Percentiles rank a stretch among this genome's conserved stretches.
Conservation (phyloP, 2,888 invertebrate genomes). For the Chymomyza procnemis region DNA sequence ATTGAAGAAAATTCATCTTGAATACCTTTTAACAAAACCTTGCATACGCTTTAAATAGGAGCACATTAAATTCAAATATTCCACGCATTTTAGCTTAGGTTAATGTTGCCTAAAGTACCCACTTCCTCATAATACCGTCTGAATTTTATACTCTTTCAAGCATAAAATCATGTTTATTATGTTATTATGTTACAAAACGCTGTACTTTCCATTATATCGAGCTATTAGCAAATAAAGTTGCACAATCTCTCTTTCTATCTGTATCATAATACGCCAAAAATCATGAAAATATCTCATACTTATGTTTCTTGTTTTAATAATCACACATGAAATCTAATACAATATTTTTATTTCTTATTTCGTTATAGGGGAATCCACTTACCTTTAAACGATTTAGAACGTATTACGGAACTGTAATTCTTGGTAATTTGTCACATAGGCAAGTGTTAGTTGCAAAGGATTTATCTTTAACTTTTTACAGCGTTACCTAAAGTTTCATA, state of each 20-base stretch:
- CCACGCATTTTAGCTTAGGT: neutral
- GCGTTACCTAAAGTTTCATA: neutral
- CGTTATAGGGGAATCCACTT: slow-evolving; percentile 77
- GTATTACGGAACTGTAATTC: slow-evolving; percentile 53
- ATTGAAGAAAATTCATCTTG: neutral
- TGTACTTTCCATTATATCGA: neutral
- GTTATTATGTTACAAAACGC: neutral
- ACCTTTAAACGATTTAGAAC: slow-evolving; percentile 64
- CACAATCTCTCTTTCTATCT: neutral
- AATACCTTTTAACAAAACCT: neutral
- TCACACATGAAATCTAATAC: neutral
- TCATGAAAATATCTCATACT: neutral
- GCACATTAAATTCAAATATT: neutral
- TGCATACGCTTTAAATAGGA: neutral
- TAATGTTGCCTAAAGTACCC: neutral
- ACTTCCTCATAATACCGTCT: no score
- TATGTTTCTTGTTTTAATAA: neutral
- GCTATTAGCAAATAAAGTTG: neutral
- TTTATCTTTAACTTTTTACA: neutral
- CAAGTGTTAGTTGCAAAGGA: slow-evolving; percentile 49
- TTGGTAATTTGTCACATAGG: slow-evolving; percentile 59
- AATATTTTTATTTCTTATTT: slow-evolving; percentile 28
- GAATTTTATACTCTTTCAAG: no score
- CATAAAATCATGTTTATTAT: neutral
- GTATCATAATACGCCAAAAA: neutral